phyloP scores from a whole-genome alignment of 1,140 invertebrate genomes.

The Cydia fagiglandana region DNA sequence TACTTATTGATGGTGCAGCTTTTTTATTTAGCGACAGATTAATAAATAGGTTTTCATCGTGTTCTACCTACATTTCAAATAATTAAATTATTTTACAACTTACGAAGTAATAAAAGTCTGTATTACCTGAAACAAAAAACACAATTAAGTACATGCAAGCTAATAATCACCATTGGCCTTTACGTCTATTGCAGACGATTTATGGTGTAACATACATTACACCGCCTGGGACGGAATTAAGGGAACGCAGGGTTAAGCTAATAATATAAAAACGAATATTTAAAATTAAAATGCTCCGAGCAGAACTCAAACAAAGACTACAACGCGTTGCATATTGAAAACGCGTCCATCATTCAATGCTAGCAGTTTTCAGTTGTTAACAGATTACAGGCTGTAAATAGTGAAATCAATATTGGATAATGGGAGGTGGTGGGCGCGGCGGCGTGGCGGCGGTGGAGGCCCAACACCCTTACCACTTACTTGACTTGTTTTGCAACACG shows the following conservation, averaged over 20 bases:
- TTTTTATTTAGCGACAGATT: no score
- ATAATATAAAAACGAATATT: no score
- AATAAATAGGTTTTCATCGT: no score
- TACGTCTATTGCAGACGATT: no score
- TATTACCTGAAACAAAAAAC: slow-evolving; percentile 2
- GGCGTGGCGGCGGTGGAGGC: slow-evolving; percentile 48
- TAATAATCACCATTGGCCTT: no score
- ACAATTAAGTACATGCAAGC: neutral
- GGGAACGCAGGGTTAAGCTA: no score
- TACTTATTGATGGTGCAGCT: no score
- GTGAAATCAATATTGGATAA: slow-evolving; percentile 75
- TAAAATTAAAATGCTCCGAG: neutral
- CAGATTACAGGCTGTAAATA: slow-evolving; percentile 70
- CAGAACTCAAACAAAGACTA: neutral
- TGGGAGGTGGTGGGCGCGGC: slow-evolving; percentile 61
- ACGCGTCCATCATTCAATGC: slow-evolving; percentile 43
- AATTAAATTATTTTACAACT: neutral
- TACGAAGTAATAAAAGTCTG: neutral
- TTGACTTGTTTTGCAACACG: slow-evolving; percentile 11
- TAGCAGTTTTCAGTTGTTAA: slow-evolving; percentile 58
- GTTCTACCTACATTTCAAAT: no score
- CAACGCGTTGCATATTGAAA: neutral
- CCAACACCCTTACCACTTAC: slow-evolving; percentile 53
- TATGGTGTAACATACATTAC: no score
- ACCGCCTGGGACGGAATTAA: no score